A percentile compares a stretch with the other conserved stretches of the same genome.
phyloP scores from a whole-genome alignment of 2,797 vertebrate species.

The Emys orbicularis region DNA sequence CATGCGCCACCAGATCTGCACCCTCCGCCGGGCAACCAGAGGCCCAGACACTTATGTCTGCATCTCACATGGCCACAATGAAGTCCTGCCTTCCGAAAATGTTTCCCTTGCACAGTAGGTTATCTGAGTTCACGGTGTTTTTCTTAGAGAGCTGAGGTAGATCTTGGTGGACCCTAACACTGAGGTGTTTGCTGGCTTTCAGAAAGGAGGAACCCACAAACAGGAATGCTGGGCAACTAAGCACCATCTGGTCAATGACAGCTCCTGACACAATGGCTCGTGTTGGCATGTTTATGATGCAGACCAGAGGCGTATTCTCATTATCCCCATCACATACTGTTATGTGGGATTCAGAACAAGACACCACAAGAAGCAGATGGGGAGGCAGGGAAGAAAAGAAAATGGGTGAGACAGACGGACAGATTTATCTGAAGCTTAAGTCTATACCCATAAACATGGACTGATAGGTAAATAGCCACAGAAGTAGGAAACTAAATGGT shows the following conservation, averaged over 20 bases:
- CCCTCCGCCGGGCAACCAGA: background rate
- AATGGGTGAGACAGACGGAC: slow-evolving; percentile 27
- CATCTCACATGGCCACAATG: background rate
- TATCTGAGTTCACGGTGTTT: background rate
- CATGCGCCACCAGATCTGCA: background rate
- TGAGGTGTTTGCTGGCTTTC: slow-evolving; percentile 45
- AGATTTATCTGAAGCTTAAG: slow-evolving; percentile 69
- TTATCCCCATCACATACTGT: slow-evolving; percentile 60
- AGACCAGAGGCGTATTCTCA: slow-evolving; percentile 69
- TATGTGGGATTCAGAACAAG: slow-evolving; percentile 67
- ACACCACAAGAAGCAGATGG: slow-evolving; percentile 72
- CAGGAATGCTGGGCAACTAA: slow-evolving; percentile 66
- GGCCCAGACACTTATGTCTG: background rate
- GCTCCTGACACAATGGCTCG: slow-evolving; percentile 68
- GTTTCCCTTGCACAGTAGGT: background rate
- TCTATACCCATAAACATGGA: slow-evolving; percentile 63
- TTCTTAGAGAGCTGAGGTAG: slow-evolving; percentile 29
- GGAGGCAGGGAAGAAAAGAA: slow-evolving; percentile 66
- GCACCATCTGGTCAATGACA: slow-evolving; percentile 73
- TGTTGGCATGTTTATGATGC: slow-evolving; percentile 75
- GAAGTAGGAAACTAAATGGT: slow-evolving; percentile 66
- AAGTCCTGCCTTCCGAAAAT: background rate
- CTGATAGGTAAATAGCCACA: slow-evolving; percentile 58
- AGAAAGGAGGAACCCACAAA: slow-evolving; percentile 26
- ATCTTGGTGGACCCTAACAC: slow-evolving; percentile 8